A percentile compares a stretch with the other conserved stretches of the same genome.
These are phyloP conservation scores for Hydroisotoma schaefferi DNA, from an alignment of 2,888 invertebrate genomes.

Conservation along the genomic window DNA sequence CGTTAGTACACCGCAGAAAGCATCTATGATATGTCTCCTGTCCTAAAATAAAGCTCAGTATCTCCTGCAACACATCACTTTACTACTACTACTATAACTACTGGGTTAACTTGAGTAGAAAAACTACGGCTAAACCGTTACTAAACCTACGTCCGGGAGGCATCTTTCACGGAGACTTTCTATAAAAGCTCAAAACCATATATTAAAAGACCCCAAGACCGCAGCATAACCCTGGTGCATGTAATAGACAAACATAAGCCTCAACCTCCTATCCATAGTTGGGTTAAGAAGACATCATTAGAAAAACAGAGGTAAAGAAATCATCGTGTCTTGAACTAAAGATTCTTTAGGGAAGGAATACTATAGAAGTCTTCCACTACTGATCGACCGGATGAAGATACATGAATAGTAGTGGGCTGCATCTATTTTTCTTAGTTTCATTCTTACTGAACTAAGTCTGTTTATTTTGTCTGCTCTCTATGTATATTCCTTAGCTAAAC, in stretches of 20 bases:
- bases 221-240: not conserved
- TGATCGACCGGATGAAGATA: conserved; percentile 1
- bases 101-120: no score
- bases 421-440: no score
- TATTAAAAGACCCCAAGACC: not conserved
- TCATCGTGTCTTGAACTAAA: no score
- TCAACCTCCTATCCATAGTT: not conserved
- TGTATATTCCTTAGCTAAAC: no score
- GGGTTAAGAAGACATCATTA: conserved; percentile 2
- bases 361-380: no score
- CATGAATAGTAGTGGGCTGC: no score
- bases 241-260: not conserved
- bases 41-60: conserved; percentile 3
- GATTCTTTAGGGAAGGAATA: not conserved
- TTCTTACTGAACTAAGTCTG: no score
- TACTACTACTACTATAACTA: not conserved
- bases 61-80: not conserved
- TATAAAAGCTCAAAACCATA: no score
- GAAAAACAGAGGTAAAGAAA: conserved; percentile 4
- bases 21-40: not conserved
- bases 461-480: no score
- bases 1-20: not conserved
- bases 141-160: no score
- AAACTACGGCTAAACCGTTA: no score
- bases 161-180: no score